Evolutionary conservation across 2,797 vertebrate species (phyloP).

Genomic region (Cuculus canorus): DNA sequence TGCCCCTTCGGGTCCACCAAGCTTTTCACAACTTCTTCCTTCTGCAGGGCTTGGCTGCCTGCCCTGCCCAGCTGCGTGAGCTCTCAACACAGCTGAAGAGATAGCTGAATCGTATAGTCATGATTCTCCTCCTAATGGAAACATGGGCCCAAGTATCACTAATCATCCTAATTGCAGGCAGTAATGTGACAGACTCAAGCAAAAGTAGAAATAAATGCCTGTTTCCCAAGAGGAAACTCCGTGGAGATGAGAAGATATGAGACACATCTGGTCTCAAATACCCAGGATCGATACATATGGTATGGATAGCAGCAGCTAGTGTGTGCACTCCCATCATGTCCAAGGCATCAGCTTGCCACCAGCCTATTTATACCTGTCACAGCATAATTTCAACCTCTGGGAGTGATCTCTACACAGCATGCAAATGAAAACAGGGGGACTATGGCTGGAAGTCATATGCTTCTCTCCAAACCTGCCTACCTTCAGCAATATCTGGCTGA

Average conservation of each 20-base stretch:
- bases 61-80: fast-evolving
- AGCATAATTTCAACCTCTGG: neutral
- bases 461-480: neutral
- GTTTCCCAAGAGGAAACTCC: neutral
- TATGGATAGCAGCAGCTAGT: neutral
- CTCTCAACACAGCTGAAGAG: neutral
- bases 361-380: neutral
- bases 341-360: no score
- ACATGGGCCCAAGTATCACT: neutral
- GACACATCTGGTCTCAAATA: neutral
- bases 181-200: neutral
- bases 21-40: neutral
- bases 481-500: neutral
- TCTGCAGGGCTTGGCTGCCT: neutral
- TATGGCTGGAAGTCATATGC: no score
- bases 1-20: neutral
- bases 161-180: neutral
- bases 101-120: fast-evolving
- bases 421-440: neutral
- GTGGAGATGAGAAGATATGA: neutral
- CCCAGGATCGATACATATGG: neutral
- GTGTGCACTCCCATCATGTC: neutral
- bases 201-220: neutral
- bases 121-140: neutral
- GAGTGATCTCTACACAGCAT: neutral